A percentile compares a stretch with the other conserved stretches of the same genome.
These are phyloP conservation scores for Ctenopoma multispine DNA, from an alignment of 2,797 vertebrate species.

Conservation along the genomic window DNA sequence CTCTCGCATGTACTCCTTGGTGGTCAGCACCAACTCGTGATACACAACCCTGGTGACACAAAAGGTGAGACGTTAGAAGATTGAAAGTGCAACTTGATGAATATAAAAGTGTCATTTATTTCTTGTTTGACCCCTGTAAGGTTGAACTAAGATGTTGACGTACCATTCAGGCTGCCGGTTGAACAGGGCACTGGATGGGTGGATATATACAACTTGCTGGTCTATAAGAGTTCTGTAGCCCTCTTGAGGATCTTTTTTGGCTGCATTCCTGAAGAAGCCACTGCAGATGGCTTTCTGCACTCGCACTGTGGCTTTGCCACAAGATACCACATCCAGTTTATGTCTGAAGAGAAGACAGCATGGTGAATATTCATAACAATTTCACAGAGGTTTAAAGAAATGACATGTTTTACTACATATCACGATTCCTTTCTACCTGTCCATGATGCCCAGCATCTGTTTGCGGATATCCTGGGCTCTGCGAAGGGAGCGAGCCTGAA, in stretches of 20 bases:
- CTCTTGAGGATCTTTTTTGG: slow-evolving; percentile 98
- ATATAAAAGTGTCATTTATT: neutral
- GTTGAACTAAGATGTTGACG: slow-evolving; percentile 14
- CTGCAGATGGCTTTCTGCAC: slow-evolving; percentile 99
- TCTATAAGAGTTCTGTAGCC: slow-evolving; percentile 97
- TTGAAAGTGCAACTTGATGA: neutral
- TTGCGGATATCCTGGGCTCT: slow-evolving; percentile 98
- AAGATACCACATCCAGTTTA: slow-evolving; percentile 97
- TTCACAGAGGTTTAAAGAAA: no score
- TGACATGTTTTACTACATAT: neutral
- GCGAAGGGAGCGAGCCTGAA: slow-evolving; percentile 95
- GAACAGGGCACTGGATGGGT: slow-evolving; percentile 97
- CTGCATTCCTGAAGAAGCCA: slow-evolving; percentile 97
- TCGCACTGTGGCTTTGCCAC: slow-evolving; percentile 95
- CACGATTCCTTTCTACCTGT: slow-evolving; percentile 77
- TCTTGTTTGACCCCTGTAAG: neutral
- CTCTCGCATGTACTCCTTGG: slow-evolving; percentile 99
- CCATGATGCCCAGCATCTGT: slow-evolving; percentile 99
- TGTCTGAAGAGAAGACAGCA: slow-evolving; percentile 81
- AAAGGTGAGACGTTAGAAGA: neutral
- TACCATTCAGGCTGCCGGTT: slow-evolving; percentile 99
- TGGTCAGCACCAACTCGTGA: slow-evolving; percentile 96
- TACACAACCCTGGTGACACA: slow-evolving; percentile 91
- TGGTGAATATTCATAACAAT: neutral
- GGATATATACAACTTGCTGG: slow-evolving; percentile 98